These are phyloP conservation scores for Trichogramma dendrolimi DNA, from an alignment of 2,888 invertebrate genomes.

Conservation along the genomic window DNA sequence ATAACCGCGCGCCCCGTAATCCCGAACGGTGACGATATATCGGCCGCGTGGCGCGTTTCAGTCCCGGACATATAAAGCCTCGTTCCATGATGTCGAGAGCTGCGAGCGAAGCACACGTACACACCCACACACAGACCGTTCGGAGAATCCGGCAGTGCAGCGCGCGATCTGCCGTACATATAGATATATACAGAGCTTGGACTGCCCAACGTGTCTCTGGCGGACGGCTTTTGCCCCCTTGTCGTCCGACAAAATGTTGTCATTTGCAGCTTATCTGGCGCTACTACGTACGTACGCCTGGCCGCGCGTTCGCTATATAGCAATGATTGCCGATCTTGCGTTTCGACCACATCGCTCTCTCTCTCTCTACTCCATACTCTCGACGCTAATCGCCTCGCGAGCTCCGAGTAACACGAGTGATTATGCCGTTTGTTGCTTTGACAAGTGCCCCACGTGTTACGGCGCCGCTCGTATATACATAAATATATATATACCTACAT, in stretches of 20 bases:
- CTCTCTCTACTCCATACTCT: background rate
- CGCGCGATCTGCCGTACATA: no score
- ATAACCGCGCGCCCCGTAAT: constrained; percentile 28
- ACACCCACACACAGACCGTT: no score
- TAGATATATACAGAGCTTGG: no score
- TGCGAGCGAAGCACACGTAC: background rate
- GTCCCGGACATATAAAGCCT: constrained; percentile 1
- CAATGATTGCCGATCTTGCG: constrained; percentile 26
- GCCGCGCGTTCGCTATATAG: constrained; percentile 7
- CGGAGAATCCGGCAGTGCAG: no score
- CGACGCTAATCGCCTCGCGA: background rate
- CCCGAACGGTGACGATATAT: constrained; percentile 29
- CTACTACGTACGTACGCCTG: constrained; percentile 21
- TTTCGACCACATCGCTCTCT: constrained; percentile 16
- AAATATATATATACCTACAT: no score
- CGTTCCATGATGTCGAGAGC: background rate
- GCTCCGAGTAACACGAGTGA: constrained; percentile 12
- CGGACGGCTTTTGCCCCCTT: constrained; percentile 15
- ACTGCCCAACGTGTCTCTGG: no score
- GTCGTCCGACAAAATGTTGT: constrained; percentile 37
- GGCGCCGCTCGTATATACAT: background rate
- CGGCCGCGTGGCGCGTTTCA: constrained; percentile 9
- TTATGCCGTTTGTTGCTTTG: constrained; percentile 18
- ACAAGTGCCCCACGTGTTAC: background rate
- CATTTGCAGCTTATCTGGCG: constrained; percentile 39